Evolutionary conservation across 2,888 invertebrate genomes (phyloP), one percentile per base, ranked within the genome.

Genomic region (Chrysolina haemoptera): DNA sequence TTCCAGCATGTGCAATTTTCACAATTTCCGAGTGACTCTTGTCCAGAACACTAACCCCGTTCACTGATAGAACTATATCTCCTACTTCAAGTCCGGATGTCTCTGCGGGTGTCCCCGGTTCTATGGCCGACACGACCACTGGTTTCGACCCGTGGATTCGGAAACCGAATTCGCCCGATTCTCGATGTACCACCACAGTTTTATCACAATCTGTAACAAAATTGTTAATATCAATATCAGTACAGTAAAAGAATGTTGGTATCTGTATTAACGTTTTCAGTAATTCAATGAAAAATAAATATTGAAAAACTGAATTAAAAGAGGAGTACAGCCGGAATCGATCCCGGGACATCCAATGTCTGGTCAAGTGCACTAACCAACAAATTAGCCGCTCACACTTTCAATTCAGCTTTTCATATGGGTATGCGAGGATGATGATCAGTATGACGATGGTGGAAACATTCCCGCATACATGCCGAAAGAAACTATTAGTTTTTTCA

Each of bases 51-150:
- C 94, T 96, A 82, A 95, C 90, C 85, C 93, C 96, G 89, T 98
- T 98, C 48, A 98, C 95, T 78, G 95, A 93, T 86, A 98, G 93
- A 59, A 98, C 94, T 76, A 98, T 97, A 86, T 98, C 98, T 40
- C 98, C 98, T 62, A 98, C 96, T 90, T 96, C 96, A 68, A 98
- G 89, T 0, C 98, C 98, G 5, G 96, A 96, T 70, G 92, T 93
- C 88, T 97, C 97, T 0, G 98, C 98, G 0, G 98, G 96, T 0
- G 98, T 98, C 80, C 96, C 96, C 46, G 95, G 94, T 88, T 98
- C 98, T 80, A 98, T 97, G 20, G 96, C 96, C 4, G 98, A 97
- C 40, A 98, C 97, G 14, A 98, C 96, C n/a, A 98, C 97, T 0
- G 98, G 98, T 84, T 96, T 95, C 73, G 96, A 96, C 35, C 98